Percentiles rank a stretch among this genome's conserved stretches.
phyloP scores from a whole-genome alignment of 92 coral and sea anemone genomes.

The Epizoanthus illoricatus region DNA sequence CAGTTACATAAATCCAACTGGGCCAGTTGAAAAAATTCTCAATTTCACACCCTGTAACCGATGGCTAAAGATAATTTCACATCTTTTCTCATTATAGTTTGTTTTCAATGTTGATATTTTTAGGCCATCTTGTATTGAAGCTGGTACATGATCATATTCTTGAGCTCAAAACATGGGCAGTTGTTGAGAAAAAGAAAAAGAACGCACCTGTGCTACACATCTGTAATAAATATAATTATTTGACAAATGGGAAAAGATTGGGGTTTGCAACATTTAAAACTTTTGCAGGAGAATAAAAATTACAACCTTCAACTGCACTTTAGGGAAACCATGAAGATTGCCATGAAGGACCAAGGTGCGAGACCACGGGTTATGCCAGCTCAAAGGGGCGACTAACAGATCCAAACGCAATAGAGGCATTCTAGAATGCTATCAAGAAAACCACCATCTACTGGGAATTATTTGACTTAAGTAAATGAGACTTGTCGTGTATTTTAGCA shows the following conservation, averaged over 20 bases:
- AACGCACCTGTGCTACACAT: constrained; percentile 1
- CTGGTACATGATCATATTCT: constrained; percentile 47
- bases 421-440: constrained; percentile 32
- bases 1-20: constrained; percentile 28
- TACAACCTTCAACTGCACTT: background rate
- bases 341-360: constrained; percentile 53
- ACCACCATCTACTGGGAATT: constrained; percentile 51
- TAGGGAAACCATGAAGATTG: too few species aligned
- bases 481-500: too few species aligned
- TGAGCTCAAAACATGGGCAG: constrained; percentile 30
- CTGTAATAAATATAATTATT: too few species aligned
- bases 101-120: background rate
- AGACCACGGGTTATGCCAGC: constrained; percentile 43
- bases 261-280: too few species aligned
- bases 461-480: constrained; percentile 30
- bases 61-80: too few species aligned
- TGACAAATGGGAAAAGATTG: too few species aligned
- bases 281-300: background rate
- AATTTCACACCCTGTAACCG: background rate
- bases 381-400: constrained; percentile 40
- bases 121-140: constrained; percentile 35
- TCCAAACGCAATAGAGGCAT: constrained; percentile 50
- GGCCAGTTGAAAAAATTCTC: constrained; percentile 31
- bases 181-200: constrained; percentile 16
- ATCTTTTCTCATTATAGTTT: too few species aligned